phyloP scores from a whole-genome alignment of 23 tunicate genomes.

The Ascidia mentula region DNA sequence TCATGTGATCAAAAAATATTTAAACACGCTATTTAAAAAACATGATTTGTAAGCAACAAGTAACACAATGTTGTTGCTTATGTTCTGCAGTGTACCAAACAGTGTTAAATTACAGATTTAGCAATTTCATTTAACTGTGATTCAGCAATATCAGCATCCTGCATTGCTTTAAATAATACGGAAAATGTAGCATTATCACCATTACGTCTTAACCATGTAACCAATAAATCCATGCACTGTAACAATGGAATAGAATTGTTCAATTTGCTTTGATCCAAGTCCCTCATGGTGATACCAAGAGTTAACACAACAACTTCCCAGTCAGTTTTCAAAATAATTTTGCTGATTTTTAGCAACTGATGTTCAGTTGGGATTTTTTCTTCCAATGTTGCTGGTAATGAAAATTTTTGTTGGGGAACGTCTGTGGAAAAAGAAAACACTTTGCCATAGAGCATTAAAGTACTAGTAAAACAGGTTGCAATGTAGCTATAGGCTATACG shows the following conservation, averaged over 20 bases:
- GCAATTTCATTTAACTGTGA: not conserved
- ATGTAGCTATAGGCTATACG: too few species aligned
- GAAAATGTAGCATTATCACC: conserved; percentile 33
- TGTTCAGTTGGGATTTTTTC: conserved; percentile 29
- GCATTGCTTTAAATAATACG: not conserved
- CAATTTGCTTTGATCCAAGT: conserved; percentile 33
- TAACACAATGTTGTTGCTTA: too few species aligned
- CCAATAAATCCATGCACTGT: conserved; percentile 41
- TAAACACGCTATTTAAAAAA: too few species aligned
- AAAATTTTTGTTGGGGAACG: not conserved
- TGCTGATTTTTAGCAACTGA: conserved; percentile 44
- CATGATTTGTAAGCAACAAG: too few species aligned
- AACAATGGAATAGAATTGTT: not conserved
- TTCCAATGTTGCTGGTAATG: not conserved
- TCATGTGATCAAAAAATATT: too few species aligned
- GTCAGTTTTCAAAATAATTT: conserved; percentile 22
- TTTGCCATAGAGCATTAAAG: too few species aligned
- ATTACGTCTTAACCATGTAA: conserved; percentile 43
- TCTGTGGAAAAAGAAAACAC: not conserved
- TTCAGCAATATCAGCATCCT: conserved; percentile 22
- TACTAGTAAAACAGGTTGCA: too few species aligned
- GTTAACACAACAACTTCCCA: conserved; percentile 37
- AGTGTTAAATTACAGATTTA: not conserved
- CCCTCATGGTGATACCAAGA: conserved; percentile 26
- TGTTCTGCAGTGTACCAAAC: not conserved